phyloP scores from a whole-genome alignment of 2,888 invertebrate species.

The Hyposoter dolosus region DNA sequence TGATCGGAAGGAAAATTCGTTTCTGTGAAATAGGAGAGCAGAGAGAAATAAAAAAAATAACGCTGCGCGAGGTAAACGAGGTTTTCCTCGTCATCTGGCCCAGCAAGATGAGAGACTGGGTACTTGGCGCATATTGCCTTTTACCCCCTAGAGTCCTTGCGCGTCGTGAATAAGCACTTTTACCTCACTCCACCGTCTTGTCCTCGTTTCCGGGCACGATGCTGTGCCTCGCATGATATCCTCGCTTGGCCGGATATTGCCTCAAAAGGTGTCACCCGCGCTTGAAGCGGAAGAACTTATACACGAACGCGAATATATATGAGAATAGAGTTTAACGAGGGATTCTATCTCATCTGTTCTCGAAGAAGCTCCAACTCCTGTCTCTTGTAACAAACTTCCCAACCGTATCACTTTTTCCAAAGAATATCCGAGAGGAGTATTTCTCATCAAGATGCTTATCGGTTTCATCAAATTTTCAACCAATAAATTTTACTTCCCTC shows the following conservation, averaged over 20 bases:
- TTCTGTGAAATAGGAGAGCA: slow-evolving; percentile 52
- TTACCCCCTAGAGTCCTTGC: slow-evolving; percentile 59
- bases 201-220: slow-evolving; percentile 37
- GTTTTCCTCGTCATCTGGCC: slow-evolving; percentile 59
- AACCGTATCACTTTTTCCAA: slow-evolving; percentile 7
- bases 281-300: slow-evolving; percentile 43
- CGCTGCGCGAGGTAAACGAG: slow-evolving; percentile 55
- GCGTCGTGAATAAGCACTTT: slow-evolving; percentile 64
- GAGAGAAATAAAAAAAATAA: slow-evolving; percentile 35
- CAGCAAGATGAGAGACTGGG: slow-evolving; percentile 63
- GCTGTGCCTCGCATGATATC: slow-evolving; percentile 54
- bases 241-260: slow-evolving; percentile 66
- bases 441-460: slow-evolving; percentile 3
- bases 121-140: slow-evolving; percentile 70
- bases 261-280: slow-evolving; percentile 62
- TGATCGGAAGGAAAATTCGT: slow-evolving; percentile 28
- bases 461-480: neutral
- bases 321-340: slow-evolving; percentile 61
- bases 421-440: neutral
- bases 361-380: slow-evolving; percentile 24
- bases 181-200: slow-evolving; percentile 38
- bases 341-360: slow-evolving; percentile 55
- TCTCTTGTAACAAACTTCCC: neutral
- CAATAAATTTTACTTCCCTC: neutral
- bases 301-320: slow-evolving; percentile 51